These are phyloP conservation scores for Creontiades dilutus DNA, from an alignment of 2,888 invertebrate species.

Conservation along the genomic window DNA sequence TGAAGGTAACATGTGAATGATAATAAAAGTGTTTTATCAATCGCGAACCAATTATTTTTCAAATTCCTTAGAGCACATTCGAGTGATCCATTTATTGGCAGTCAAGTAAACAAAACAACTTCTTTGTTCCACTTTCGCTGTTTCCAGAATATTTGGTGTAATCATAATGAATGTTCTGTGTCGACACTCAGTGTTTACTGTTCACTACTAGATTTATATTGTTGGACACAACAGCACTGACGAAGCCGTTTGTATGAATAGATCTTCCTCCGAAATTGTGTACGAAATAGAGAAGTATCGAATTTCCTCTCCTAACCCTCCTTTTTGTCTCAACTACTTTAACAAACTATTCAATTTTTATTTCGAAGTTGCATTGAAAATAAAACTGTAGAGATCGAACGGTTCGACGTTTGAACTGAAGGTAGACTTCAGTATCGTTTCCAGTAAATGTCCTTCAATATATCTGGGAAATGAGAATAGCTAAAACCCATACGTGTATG, in stretches of 20 bases:
- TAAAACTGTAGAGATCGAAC: neutral
- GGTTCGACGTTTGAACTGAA: neutral
- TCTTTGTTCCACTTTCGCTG: neutral
- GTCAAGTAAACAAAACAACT: neutral
- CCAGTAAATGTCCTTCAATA: neutral
- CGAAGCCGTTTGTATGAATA: neutral
- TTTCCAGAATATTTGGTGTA: neutral
- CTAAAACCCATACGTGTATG: neutral
- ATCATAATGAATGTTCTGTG: neutral
- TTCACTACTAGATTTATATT: constrained; percentile 16
- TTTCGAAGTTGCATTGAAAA: neutral
- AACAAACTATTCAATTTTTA: neutral
- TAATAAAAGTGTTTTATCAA: too few relatives aligned
- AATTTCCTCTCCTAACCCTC: neutral
- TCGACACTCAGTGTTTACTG: constrained; percentile 16
- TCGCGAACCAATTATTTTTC: too few relatives aligned
- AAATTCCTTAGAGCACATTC: neutral
- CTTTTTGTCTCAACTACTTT: neutral
- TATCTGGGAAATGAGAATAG: constrained; percentile 11
- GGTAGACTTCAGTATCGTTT: too few relatives aligned
- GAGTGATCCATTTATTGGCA: neutral
- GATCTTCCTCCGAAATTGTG: neutral
- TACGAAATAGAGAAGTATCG: neutral
- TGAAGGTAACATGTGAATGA: too few relatives aligned
- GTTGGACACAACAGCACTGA: neutral